Base-by-base conservation (phyloP, 2,797 vertebrate species). In the Leuciscus waleckii region DNA sequence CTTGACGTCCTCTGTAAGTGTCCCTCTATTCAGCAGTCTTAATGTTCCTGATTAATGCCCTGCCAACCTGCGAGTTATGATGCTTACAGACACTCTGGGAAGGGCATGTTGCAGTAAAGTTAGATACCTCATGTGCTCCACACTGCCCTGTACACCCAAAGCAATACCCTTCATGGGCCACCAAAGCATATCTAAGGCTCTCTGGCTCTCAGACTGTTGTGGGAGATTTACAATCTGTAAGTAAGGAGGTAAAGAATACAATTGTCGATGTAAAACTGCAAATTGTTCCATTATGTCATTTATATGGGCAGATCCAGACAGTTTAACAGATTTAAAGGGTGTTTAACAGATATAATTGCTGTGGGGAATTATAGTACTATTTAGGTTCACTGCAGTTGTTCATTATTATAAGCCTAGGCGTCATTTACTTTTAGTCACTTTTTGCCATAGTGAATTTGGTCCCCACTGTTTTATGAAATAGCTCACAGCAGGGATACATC, bases 11-110 rank as follows among this genome's bases (percentile, higher is more conserved):
- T 79, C 68, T 65, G 54, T 71, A 85, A 86, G 67, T 75, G 82
- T 85, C 70, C 76, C 76, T 81, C 43, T 77, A 77, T 82, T 67
- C 78, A 5, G 88, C 90, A 84, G 91, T 84, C 81, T 91, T 90
- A 92, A 89, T 89, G 83, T 51, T 63, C 67, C 87, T 92, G 93
- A 94, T 90, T 88, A 89, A 93, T 91, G 89, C 77, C 35, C 56
- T 80, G 75, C 46, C 65, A 37, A 32, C 63, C 29, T 65, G 26
- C 87, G 83, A 83, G 58, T 85, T 87, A 82, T 54, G 84, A 73
- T 73, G 83, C 78, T n/a, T 43, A 71, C 46, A 56, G 65, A 54
- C 32, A 54, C 32, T 65, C 49, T 90, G 83, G 88, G 65, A 83
- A 80, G 88, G 84, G 82, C 92, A 89, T 90, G 83, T 87, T 74